Percentiles rank a stretch among this genome's conserved stretches.
Evolutionary conservation across 2,797 vertebrate species (phyloP).

Genomic region (Danio albolineatus): DNA sequence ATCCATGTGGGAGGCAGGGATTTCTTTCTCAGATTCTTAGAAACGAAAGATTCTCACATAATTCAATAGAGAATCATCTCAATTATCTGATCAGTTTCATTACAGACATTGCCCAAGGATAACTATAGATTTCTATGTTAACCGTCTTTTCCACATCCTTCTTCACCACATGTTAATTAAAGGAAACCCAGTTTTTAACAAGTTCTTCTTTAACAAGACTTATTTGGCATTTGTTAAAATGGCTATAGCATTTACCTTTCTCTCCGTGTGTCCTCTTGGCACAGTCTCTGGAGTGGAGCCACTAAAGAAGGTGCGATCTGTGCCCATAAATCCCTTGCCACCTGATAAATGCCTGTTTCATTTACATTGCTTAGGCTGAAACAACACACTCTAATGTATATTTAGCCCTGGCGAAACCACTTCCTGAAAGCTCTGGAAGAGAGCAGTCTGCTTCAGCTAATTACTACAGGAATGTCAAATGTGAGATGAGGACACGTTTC

Average conservation of each 20-base stretch:
- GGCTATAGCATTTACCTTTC: conserved; percentile 5
- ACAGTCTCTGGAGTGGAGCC: conserved; percentile 34
- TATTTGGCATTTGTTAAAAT: conserved; percentile 16
- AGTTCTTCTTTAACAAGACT: background rate
- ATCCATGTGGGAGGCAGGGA: background rate
- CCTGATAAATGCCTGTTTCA: conserved; percentile 64
- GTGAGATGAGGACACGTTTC: conserved; percentile 54
- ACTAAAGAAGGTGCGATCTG: conserved; percentile 59
- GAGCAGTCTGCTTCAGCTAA: conserved; percentile 49
- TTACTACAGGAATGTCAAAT: conserved; percentile 42
- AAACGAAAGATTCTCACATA: conserved; percentile 52
- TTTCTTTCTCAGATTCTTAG: conserved; percentile 23
- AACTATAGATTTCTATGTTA: conserved; percentile 28
- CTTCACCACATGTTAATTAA: background rate
- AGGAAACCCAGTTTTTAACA: conserved; percentile 6
- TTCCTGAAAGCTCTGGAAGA: conserved; percentile 53
- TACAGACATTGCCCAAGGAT: conserved; percentile 23
- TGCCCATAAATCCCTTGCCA: conserved; percentile 60
- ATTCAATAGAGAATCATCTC: conserved; percentile 50
- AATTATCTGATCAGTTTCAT: conserved; percentile 53
- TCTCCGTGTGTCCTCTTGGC: conserved; percentile 10
- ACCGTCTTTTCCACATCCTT: conserved; percentile 27
- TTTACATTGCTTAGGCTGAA: conserved; percentile 52
- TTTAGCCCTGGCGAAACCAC: conserved; percentile 47
- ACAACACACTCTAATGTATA: conserved; percentile 58